Conservation (phyloP, 2,797 vertebrate species). For the Poecilia gillii region DNA sequence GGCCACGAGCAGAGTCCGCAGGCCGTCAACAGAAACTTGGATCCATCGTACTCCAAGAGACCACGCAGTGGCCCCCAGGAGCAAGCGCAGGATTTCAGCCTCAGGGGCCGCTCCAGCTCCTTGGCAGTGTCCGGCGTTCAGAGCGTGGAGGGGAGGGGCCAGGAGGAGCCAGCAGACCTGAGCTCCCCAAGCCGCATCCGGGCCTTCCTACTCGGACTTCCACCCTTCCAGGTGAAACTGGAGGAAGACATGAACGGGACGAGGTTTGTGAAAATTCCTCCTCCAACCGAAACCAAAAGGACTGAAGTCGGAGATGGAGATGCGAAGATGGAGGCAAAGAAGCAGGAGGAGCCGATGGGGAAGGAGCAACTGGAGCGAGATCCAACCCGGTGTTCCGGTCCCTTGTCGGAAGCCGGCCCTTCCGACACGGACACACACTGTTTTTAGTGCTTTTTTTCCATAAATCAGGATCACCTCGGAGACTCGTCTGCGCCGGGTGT, state of each 20-base stretch:
- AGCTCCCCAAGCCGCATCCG: constrained; percentile 82
- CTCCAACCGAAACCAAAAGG: constrained; percentile 31
- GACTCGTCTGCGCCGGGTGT: neutral
- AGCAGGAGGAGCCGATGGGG: constrained; percentile 24
- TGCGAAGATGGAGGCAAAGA: constrained; percentile 9
- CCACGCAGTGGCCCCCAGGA: constrained; percentile 44
- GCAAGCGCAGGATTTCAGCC: constrained; percentile 39
- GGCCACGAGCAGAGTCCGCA: constrained; percentile 10
- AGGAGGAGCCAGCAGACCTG: constrained; percentile 83
- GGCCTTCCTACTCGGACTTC: constrained; percentile 76
- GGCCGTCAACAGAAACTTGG: constrained; percentile 4
- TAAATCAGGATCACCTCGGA: neutral
- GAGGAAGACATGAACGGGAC: constrained; percentile 69
- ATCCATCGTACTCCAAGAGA: constrained; percentile 56
- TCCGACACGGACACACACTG: constrained; percentile 43
- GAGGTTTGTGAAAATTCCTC: constrained; percentile 50
- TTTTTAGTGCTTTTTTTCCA: constrained; percentile 36
- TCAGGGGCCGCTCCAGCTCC: constrained; percentile 29
- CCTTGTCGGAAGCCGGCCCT: constrained; percentile 36
- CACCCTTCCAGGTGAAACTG: constrained; percentile 70
- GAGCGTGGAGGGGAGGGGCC: constrained; percentile 48
- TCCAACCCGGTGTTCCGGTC: constrained; percentile 13
- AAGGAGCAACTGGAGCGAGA: constrained; percentile 39
- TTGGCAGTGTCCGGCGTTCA: constrained; percentile 16
- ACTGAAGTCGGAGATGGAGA: constrained; percentile 29